phyloP scores from a whole-genome alignment of 1,140 invertebrate species.

The Dendrolimus punctatus region DNA sequence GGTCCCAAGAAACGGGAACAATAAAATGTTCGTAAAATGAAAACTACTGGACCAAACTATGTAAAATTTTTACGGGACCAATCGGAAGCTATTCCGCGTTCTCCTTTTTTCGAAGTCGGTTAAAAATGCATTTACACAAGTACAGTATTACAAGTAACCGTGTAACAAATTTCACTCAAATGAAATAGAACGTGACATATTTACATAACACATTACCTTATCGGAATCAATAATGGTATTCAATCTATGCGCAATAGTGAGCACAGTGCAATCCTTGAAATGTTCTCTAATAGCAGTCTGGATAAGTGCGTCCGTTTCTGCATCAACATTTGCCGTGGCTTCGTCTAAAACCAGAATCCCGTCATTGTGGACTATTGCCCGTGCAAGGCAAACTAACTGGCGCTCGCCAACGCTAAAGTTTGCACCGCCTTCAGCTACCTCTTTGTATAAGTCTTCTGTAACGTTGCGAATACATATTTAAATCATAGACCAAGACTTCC shows the following conservation, averaged over 20 bases:
- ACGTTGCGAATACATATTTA: background rate
- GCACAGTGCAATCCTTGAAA: constrained; percentile 82
- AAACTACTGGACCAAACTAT: no score
- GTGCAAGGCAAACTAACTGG: constrained; percentile 83
- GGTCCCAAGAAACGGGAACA: no score
- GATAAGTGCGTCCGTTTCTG: constrained; percentile 78
- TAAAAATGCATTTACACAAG: no score
- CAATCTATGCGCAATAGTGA: constrained; percentile 88
- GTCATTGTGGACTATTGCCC: constrained; percentile 80
- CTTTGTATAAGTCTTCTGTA: constrained; percentile 70
- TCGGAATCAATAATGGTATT: constrained; percentile 88
- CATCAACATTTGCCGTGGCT: constrained; percentile 82
- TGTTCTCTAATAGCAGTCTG: constrained; percentile 79
- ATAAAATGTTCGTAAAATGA: no score
- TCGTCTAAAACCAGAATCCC: constrained; percentile 81
- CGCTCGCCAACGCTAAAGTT: constrained; percentile 83
- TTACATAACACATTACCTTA: constrained; percentile 60
- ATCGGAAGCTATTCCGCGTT: no score
- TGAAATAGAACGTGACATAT: no score
- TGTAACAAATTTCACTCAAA: no score
- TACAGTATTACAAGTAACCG: no score
- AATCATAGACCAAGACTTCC: background rate
- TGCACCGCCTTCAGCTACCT: constrained; percentile 74
- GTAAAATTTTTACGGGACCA: no score
- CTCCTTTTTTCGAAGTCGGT: no score